phyloP scores from a whole-genome alignment of 1,140 invertebrate species.

The Gryon sp. region DNA sequence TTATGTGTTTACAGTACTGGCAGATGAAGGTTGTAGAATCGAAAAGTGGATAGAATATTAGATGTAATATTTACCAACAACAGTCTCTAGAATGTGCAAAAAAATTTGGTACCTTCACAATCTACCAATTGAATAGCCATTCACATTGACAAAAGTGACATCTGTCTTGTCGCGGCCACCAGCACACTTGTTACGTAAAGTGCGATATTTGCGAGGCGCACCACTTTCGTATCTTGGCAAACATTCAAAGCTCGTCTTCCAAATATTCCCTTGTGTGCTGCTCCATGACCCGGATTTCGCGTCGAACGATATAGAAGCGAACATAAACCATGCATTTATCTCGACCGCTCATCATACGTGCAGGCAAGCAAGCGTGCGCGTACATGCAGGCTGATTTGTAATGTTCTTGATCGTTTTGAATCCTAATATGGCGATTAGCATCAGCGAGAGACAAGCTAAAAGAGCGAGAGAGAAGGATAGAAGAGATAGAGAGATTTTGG shows the following conservation, averaged over 20 bases:
- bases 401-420: constrained; percentile 33
- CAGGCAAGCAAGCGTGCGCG: constrained; percentile 23
- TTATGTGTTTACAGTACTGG: too few relatives aligned
- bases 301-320: constrained; percentile 35
- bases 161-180: constrained; percentile 34
- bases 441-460: not conserved
- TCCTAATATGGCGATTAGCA: constrained; percentile 47
- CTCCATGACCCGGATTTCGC: constrained; percentile 51
- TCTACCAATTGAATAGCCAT: constrained; percentile 33
- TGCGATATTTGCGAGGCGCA: constrained; percentile 37
- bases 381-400: constrained; percentile 30
- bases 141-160: constrained; percentile 26
- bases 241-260: constrained; percentile 58
- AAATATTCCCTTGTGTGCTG: constrained; percentile 48
- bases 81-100: not conserved
- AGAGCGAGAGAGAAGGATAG: constrained; percentile 2
- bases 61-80: not conserved
- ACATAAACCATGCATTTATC: constrained; percentile 53
- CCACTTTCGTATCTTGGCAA: constrained; percentile 53
- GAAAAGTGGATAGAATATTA: too few relatives aligned
- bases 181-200: constrained; percentile 13
- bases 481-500: too few relatives aligned
- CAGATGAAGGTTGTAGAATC: too few relatives aligned
- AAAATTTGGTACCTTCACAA: constrained; percentile 1
- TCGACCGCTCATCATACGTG: constrained; percentile 32